A percentile compares a stretch with the other conserved stretches of the same genome.
phyloP scores from a whole-genome alignment of 2,113 vertebrate species.

The Willisornis vidua region DNA sequence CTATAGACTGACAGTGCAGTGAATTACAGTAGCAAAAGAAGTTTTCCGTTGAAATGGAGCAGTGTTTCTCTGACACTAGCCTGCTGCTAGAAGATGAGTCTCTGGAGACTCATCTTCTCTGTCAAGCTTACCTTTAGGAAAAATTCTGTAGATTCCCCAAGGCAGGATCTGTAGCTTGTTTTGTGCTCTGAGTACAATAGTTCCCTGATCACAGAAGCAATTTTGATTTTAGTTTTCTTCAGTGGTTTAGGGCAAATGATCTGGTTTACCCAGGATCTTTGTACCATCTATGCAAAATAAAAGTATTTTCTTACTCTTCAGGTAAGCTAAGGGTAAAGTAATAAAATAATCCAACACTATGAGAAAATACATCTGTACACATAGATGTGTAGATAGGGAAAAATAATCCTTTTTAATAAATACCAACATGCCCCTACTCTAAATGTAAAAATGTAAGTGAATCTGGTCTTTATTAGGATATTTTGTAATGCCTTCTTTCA shows the following conservation, averaged over 20 bases:
- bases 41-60: neutral
- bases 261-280: neutral
- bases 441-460: neutral
- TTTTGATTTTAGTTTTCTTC: neutral
- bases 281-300: neutral
- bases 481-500: neutral
- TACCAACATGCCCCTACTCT: accelerated
- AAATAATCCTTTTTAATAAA: neutral
- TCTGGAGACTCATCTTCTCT: neutral
- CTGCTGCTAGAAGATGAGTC: neutral
- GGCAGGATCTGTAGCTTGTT: neutral
- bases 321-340: neutral
- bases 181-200: neutral
- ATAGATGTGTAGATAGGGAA: neutral
- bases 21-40: neutral
- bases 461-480: neutral
- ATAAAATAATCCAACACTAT: neutral
- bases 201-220: neutral
- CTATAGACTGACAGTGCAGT: neutral
- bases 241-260: neutral
- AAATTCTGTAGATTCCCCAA: neutral
- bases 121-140: neutral
- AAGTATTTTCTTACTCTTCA: neutral
- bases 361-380: neutral
- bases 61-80: neutral